Percentiles rank a stretch among this genome's conserved stretches.
These are phyloP conservation scores for Amblyteles armatorius DNA, from an alignment of 2,888 invertebrate genomes.

Conservation along the genomic window DNA sequence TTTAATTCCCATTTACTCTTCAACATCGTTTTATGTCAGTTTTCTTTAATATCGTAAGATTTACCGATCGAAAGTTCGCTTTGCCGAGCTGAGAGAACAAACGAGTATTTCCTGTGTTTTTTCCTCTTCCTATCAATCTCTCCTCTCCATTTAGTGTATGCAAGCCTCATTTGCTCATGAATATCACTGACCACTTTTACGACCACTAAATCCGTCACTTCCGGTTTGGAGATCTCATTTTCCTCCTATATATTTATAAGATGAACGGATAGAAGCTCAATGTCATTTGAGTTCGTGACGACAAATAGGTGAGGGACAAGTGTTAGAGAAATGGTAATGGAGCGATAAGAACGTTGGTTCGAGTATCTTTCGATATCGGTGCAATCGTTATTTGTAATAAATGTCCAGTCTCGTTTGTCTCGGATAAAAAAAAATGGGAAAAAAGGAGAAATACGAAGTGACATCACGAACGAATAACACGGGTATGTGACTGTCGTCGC, in stretches of 20 bases:
- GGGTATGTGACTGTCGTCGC: constrained; percentile 6
- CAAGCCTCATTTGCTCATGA: too few species aligned
- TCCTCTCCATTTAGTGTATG: not conserved
- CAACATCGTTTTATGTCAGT: not conserved
- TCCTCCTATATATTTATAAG: too few species aligned
- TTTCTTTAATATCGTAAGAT: not conserved
- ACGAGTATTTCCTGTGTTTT: not conserved
- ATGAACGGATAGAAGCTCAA: not conserved
- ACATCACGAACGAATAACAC: constrained; percentile 16
- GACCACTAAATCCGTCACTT: too few species aligned
- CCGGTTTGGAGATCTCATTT: too few species aligned
- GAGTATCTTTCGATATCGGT: constrained; percentile 4
- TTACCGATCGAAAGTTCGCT: not conserved
- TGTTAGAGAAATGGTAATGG: too few species aligned
- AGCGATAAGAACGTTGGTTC: not conserved
- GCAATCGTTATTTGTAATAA: constrained; percentile 9
- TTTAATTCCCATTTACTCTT: not conserved
- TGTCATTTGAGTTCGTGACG: constrained; percentile 3
- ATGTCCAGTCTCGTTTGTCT: constrained; percentile 3
- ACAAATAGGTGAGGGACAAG: not conserved
- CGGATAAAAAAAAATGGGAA: not conserved
- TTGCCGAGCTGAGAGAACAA: not conserved
- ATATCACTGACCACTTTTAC: too few species aligned
- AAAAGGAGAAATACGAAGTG: not conserved
- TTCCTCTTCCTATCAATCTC: not conserved